Evolutionary conservation across 2,113 vertebrate species (phyloP), one percentile per base, ranked within the genome.

Genomic region (Illadopsis cleaveri): DNA sequence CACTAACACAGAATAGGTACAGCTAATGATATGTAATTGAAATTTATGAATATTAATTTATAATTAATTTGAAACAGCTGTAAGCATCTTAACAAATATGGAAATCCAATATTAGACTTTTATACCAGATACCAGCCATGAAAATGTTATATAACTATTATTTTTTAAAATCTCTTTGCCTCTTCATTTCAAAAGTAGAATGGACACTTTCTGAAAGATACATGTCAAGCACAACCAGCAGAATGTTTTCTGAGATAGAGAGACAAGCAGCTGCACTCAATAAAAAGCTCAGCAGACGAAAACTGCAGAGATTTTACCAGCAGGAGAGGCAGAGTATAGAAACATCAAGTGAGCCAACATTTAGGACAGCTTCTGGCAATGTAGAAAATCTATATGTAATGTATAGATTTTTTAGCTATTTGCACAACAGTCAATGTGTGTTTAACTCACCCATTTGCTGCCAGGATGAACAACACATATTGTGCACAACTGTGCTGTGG

Each of bases 381-480:
- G 72, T 4, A 58, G 35, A 76, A 92, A 85, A 87, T 66, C 89
- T 73, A 53, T 90, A 54, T 16, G 23, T 12, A 56, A 48, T 6
- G 17, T 30, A 86, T 5, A 50, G 80, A 51, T 64, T 64, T 91
- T 84, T 54, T 33, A 90, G 38, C n/a, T 80, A 21, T 86, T 50
- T 76, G 40, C 61, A 64, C n/a, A 80, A 58, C 22, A 37, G 17
- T 40, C 24, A 31, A 12, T 5, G 15, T 71, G 27, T 75, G 53
- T 64, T 86, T 72, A 81, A 82, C 22, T 62, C 10, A 3, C 21
- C 12, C 14, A 16, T 70, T 58, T 79, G 30, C 19, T 77, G 35
- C 50, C 0, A 0, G 44, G 50, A 33, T 0, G 3, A 80, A 50
- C 30, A 42, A 15, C 28, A n/a, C 15, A 20, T 28, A 71, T 2